Base-by-base conservation (phyloP, 2,888 invertebrate species). In the Plagodis pulveraria region DNA sequence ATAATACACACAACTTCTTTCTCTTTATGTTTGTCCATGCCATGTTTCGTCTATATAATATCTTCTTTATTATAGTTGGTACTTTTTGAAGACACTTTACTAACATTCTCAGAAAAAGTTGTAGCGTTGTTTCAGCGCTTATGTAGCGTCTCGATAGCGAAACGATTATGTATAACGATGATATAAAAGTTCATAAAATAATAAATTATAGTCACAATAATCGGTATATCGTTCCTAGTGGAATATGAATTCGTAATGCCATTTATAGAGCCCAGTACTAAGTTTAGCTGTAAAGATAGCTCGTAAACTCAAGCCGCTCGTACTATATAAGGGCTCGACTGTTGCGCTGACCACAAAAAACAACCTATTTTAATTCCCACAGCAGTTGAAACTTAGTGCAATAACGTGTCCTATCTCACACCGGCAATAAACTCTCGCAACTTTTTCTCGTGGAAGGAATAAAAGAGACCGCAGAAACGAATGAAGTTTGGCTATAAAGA, bases 401-500 rank as follows among this genome's bases (percentile, higher is more conserved):
- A 91, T 91, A 91, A 90, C 89, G 89, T 82, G 83, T 89, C 87
- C 89, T 89, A 90, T 89, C 87, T 90, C 91, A 86, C 89, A 89
- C 90, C 87, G 89, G 87, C 79, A 86, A 91, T 91, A 91, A 91
- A 91, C 86, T 80, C 87, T 83, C 78, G 67, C 87, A 91, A 92
- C 89, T 91, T 91, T 91, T 90, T 85, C 89, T 78, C 86, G 84
- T 86, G 83, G 83, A 85, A 89, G 80, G 87, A 87, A 91, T 91
- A 91, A 90, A 89, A 86, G 87, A 88, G 80, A 90, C 92, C 91
- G 81, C 92, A 89, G 88, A 85, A 86, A 83, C 84, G 91, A 89
- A 87, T 91, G 89, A 91, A 92, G 90, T 92, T 92, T 83, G 81
- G 88, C 90, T 87, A 92, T 92, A 92, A 92, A 92, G 86, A 81